Evolutionary conservation across 2,888 invertebrate genomes (phyloP).

Genomic region (Anodontia alba): DNA sequence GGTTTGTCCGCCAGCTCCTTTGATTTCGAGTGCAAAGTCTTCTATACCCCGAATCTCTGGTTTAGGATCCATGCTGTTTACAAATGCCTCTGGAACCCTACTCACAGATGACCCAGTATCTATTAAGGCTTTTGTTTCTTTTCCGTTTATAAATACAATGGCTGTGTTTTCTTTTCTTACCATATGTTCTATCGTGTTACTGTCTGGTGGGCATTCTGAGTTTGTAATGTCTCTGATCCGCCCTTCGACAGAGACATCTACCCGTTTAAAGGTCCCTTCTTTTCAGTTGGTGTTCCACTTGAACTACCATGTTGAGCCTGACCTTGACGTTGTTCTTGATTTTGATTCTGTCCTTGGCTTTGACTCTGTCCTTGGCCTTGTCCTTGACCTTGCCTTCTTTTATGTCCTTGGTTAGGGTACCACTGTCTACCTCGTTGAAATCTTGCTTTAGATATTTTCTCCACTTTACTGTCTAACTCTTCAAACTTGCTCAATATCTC

Average conservation of each 20-base stretch:
- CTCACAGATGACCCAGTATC: constrained; percentile 15
- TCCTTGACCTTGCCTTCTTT: neutral
- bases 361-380: neutral
- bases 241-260: constrained; percentile 1
- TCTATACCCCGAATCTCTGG: neutral
- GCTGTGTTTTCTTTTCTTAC: neutral
- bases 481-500: neutral
- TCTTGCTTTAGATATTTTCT: too few relatives aligned
- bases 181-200: neutral
- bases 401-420: too few relatives aligned
- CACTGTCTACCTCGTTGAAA: neutral
- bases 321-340: neutral
- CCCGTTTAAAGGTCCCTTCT: neutral
- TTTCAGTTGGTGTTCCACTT: neutral
- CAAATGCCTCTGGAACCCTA: constrained; percentile 1
- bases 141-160: neutral
- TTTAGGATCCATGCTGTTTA: neutral
- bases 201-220: neutral
- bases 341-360: neutral
- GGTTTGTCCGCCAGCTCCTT: neutral
- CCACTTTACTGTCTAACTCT: neutral
- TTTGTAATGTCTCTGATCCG: neutral
- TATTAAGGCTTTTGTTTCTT: constrained; percentile 1
- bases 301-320: neutral
- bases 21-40: constrained; percentile 4